These are phyloP conservation scores for Drosophila merina DNA, from an alignment of 2,888 invertebrate species.

Conservation along the genomic window DNA sequence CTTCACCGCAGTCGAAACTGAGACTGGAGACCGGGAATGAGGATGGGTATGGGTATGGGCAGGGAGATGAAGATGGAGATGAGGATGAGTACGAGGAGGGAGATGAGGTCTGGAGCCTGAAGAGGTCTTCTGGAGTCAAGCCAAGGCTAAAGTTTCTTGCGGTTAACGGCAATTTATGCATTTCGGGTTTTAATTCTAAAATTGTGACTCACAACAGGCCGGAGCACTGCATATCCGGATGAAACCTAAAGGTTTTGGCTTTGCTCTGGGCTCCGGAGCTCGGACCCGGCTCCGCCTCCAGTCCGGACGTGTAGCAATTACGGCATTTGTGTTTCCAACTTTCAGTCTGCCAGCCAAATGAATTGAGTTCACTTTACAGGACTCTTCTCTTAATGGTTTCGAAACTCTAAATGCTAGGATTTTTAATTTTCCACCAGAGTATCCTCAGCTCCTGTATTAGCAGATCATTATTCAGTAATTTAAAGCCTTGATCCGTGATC, in stretches of 20 bases:
- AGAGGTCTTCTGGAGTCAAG: slow-evolving; percentile 39
- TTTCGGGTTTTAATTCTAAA: slow-evolving; percentile 77
- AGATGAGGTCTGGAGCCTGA: slow-evolving; percentile 8
- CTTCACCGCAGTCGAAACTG: slow-evolving; percentile 18
- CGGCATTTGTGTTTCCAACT: slow-evolving; percentile 64
- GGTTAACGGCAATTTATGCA: slow-evolving; percentile 77
- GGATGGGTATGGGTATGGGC: background rate
- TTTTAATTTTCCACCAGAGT: background rate
- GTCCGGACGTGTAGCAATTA: slow-evolving; percentile 70
- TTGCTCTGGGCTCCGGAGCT: slow-evolving; percentile 15
- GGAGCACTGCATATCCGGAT: slow-evolving; percentile 36
- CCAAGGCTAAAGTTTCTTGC: slow-evolving; percentile 79
- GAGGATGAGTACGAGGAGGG: slow-evolving; percentile 13
- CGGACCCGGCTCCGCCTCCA: slow-evolving; percentile 16
- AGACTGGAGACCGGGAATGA: slow-evolving; percentile 21
- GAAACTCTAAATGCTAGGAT: background rate
- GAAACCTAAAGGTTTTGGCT: slow-evolving; percentile 65
- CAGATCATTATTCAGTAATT: background rate
- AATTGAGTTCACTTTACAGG: slow-evolving; percentile 30
- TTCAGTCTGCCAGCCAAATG: slow-evolving; percentile 60
- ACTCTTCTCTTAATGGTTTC: background rate
- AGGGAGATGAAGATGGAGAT: background rate
- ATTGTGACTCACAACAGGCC: slow-evolving; percentile 77
- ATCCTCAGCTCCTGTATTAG: background rate
- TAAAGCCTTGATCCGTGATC: slow-evolving; percentile 15